phyloP scores from a whole-genome alignment of 2,888 invertebrate species.

The Vandiemenella viatica region DNA sequence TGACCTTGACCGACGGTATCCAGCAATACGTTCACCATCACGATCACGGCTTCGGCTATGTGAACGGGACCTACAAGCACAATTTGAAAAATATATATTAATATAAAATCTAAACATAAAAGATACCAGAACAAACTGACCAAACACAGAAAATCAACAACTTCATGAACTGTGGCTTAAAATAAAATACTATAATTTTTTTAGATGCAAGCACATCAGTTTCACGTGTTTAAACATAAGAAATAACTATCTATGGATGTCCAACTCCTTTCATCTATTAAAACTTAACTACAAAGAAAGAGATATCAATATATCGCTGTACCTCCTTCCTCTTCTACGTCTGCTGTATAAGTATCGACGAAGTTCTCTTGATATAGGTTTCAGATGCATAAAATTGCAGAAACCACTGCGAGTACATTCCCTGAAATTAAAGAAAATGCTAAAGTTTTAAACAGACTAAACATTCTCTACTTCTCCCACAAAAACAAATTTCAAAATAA shows the following conservation, averaged over 20 bases:
- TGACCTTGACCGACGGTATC: slow-evolving; percentile 19
- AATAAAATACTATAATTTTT: neutral
- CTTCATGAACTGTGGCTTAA: too few species aligned
- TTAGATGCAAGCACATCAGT: neutral
- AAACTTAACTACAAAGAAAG: slow-evolving; percentile 1
- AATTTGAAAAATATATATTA: neutral
- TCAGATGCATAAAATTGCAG: slow-evolving; percentile 99
- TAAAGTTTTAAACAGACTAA: neutral
- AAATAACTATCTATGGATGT: neutral
- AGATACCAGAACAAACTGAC: too few species aligned
- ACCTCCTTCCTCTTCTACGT: slow-evolving; percentile 22
- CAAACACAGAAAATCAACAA: too few species aligned
- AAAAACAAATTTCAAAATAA: too few species aligned
- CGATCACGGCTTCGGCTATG: slow-evolving; percentile 54
- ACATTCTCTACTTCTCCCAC: too few species aligned
- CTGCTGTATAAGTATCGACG: slow-evolving; percentile 51
- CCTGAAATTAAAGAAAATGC: slow-evolving; percentile 26
- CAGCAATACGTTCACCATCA: slow-evolving; percentile 25
- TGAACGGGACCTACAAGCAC: slow-evolving; percentile 33
- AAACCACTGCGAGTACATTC: slow-evolving; percentile 98
- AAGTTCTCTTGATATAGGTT: slow-evolving; percentile 91
- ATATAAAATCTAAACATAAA: neutral
- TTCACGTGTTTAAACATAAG: neutral
- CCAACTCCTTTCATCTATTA: neutral
- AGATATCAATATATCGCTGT: slow-evolving; percentile 2